Percentiles rank a stretch among this genome's conserved stretches.
Conservation (phyloP, 2,797 vertebrate species). For the Anabas testudineus region DNA sequence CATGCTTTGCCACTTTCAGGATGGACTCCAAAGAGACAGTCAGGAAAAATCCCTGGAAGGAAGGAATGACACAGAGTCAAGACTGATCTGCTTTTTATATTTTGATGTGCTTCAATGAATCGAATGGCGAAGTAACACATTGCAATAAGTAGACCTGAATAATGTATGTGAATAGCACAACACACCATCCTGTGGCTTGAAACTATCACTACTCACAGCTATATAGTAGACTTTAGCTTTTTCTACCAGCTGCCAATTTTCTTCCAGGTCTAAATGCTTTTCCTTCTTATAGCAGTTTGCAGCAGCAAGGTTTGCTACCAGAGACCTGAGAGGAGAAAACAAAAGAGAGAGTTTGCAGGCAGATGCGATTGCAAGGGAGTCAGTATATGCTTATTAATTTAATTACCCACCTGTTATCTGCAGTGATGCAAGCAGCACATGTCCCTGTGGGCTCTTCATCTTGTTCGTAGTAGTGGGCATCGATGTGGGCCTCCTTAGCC, state of each 20-base stretch:
- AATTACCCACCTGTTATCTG: conserved; percentile 89
- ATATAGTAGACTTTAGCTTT: conserved; percentile 97
- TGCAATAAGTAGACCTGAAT: not conserved
- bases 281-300: conserved; percentile 99
- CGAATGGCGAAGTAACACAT: not conserved
- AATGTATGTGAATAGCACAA: not conserved
- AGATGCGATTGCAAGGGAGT: not conserved
- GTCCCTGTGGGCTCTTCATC: conserved; percentile 94
- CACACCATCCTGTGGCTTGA: not conserved
- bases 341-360: conserved; percentile 14
- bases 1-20: conserved; percentile 93
- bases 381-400: not conserved
- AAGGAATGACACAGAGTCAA: conserved; percentile 42
- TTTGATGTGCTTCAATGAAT: conserved; percentile 38
- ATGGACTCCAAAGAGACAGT: conserved; percentile 96
- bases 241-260: conserved; percentile 97
- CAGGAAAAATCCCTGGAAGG: conserved; percentile 94
- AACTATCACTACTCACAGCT: conserved; percentile 88
- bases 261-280: conserved; percentile 95
- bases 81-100: conserved; percentile 38
- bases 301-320: conserved; percentile 96
- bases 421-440: conserved; percentile 96
- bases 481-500: conserved; percentile 91
- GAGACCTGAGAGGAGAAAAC: conserved; percentile 86
- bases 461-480: conserved; percentile 96